Conservation (phyloP, 2,797 vertebrate species). For the Sebastes goodei region DNA sequence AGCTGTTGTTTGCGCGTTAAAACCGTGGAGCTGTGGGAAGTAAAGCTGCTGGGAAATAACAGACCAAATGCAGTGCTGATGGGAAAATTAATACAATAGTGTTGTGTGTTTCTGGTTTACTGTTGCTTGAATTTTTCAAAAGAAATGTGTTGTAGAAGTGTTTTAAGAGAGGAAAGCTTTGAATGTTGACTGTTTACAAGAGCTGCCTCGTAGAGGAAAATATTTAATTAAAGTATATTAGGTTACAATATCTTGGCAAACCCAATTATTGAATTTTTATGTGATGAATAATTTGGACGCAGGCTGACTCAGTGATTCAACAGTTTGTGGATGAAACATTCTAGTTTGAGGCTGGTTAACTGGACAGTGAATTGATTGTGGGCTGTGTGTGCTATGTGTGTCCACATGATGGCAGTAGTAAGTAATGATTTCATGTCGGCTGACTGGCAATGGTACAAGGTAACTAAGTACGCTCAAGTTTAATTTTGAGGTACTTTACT, state of each 20-base stretch:
- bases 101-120: neutral
- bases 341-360: neutral
- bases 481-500: neutral
- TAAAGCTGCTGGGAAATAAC: neutral
- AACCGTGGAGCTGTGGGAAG: neutral
- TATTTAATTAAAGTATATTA: neutral
- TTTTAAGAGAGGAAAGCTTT: neutral
- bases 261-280: neutral
- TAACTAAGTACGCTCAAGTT: neutral
- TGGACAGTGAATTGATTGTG: neutral
- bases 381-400: neutral
- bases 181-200: neutral
- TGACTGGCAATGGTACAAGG: neutral
- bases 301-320: neutral
- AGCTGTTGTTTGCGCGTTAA: constrained; percentile 8
- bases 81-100: neutral
- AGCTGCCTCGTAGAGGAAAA: neutral
- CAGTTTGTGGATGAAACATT: neutral
- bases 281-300: neutral
- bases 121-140: neutral
- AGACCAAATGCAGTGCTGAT: neutral
- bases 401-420: constrained; percentile 68
- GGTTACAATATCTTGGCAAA: neutral
- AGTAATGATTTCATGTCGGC: neutral
- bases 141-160: neutral